Base-by-base conservation (phyloP, 2,113 vertebrate species). In the Sturnus vulgaris region DNA sequence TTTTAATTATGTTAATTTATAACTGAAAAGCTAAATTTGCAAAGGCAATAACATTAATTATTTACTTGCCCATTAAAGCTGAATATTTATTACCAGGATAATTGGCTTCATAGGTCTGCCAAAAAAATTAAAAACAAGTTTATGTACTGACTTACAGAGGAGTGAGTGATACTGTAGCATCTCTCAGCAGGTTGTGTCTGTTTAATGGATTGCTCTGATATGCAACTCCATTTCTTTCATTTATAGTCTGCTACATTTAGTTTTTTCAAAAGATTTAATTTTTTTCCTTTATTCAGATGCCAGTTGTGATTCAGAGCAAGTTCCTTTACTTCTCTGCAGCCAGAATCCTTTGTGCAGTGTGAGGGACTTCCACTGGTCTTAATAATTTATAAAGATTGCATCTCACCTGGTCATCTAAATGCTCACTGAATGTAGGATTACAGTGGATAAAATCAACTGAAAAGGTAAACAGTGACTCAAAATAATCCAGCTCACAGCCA, bases 1-100 rank as follows among this genome's bases (percentile, higher is more conserved):
- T 97, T 94, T 98, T 98, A 98, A 98, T 98, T 98, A 98, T 96
- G 97, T 85, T 98, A 97, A 98, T 98, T 98, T 98, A 98, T 98
- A 98, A 97, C 96, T 90, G 95, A 97, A 98, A 98, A 97, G 87
- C 96, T 96, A 98, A 98, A 98, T 98, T 98, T 98, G 97, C 97
- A 98, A 98, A 98, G 97, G 97, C 97, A 98, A 98, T 98, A 97
- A 95, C 96, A 98, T 98, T 98, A 98, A 98, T 98, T 98, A 98
- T 98, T 98, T 98, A 98, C 93, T 97, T 97, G 93, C 89, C 94
- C 92, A 97, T 98, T 98, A 98, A 97, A 94, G 71, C 77, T 89
- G 96, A 96, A 97, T 97, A 97, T 98, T 98, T 96, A 97, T 98
- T 97, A 96, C 87, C 27, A 66, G 68, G 59, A 63, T 98, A 98